phyloP scores from a whole-genome alignment of 2,888 invertebrate genomes.

The Dryocosmus kuriphilus region DNA sequence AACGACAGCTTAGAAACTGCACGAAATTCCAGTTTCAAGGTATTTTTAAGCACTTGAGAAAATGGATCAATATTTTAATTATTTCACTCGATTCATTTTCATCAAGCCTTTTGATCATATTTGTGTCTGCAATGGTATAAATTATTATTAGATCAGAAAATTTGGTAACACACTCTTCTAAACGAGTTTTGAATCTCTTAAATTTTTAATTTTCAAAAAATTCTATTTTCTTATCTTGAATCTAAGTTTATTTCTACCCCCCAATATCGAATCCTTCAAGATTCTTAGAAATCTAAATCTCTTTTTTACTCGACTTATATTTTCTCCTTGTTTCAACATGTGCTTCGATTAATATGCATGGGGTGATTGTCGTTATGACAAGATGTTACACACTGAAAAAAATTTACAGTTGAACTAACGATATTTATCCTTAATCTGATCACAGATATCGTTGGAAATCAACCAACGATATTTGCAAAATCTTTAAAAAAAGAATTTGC shows the following conservation, averaged over 20 bases:
- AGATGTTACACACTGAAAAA: too few relatives aligned
- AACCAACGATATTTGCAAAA: too few relatives aligned
- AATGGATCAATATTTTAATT: neutral
- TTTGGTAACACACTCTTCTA: neutral
- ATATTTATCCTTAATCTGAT: too few relatives aligned
- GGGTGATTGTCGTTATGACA: conserved; percentile 64
- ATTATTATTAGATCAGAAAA: neutral
- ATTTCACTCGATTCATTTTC: conserved; percentile 1
- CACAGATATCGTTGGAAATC: too few relatives aligned
- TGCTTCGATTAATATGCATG: conserved; percentile 69
- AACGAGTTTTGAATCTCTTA: neutral
- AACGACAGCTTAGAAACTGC: conserved; percentile 84
- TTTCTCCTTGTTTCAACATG: conserved; percentile 72
- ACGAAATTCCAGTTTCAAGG: conserved; percentile 84
- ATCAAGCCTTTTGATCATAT: neutral
- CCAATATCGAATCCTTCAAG: neutral
- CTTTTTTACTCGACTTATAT: conserved; percentile 25
- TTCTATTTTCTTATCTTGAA: neutral
- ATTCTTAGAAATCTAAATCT: neutral
- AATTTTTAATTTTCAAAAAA: neutral
- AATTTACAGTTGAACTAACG: too few relatives aligned
- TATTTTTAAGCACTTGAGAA: conserved; percentile 66
- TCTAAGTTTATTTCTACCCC: neutral
- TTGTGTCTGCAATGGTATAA: neutral
- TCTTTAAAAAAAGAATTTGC: too few relatives aligned